Base-by-base conservation (phyloP, 2,888 invertebrate genomes). In the Spisula subtruncata region DNA sequence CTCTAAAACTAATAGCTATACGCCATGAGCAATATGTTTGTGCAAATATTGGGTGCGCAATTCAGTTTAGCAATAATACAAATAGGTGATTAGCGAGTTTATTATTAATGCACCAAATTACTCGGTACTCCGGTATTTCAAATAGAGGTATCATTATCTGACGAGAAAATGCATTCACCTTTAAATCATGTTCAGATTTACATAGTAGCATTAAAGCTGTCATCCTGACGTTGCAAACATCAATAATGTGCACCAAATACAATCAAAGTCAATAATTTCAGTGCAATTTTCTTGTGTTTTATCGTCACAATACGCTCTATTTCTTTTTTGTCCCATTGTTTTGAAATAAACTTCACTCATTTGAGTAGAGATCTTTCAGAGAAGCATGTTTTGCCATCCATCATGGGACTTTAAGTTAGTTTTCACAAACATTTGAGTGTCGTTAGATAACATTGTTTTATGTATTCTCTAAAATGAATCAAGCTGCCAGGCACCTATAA, bases 301-400 rank as follows among this genome's bases (percentile, higher is more conserved):
- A 75, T 75, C 35, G 75, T 75, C 32, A 1, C 75, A 75, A 75
- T 75, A 75, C 75, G 75, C 14, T 75, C 6, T 75, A 75, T 32
- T 75, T 75, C 32, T 25, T 75, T 75, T 75, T 75, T 75, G 75
- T 75, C 75, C 75, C 75, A 75, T 75, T 75, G 75, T 75, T 75
- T 75, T 75, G 75, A 75, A 32, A 75, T 75, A 75, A 75, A 75
- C 32, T 32, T 75, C 75, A 75, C 75, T 75, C 75, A 75, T 75
- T 75, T 35, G 35, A 35, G 35, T 35, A 75, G 75, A 75, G 75
- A 75, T 16, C 32, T 75, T 75, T 75, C 12, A 35, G 75, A 18
- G 18, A 35, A 32, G 75, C 18, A 75, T 12, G 32, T 75, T 75
- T 75, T 75, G 35, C 25, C 2, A 75, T 75, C 75, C 75, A 75